These are phyloP conservation scores for Prochilodus magdalenae DNA, from an alignment of 2,113 vertebrate species.

Conservation along the genomic window DNA sequence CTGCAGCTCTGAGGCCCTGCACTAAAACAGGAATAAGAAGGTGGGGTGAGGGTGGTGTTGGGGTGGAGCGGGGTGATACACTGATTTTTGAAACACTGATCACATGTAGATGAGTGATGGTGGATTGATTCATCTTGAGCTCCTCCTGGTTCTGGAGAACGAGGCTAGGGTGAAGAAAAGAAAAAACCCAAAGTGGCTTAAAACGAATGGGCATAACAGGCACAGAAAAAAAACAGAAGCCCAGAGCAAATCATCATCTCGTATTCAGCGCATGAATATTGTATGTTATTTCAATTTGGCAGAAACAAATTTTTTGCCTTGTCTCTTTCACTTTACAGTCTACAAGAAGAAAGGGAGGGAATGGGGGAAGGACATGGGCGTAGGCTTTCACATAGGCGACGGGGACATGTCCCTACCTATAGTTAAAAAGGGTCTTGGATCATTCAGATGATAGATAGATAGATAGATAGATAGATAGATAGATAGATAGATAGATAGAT, in stretches of 20 bases:
- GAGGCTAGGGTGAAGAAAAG: not conserved
- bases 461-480: too few relatives aligned
- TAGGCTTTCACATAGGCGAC: too few relatives aligned
- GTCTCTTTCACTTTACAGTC: not conserved
- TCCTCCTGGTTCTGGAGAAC: not conserved
- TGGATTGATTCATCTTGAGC: slow-evolving; percentile 3
- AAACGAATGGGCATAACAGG: not conserved
- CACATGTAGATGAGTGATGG: slow-evolving; percentile 11
- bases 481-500: too few relatives aligned
- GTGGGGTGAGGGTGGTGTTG: slow-evolving; percentile 54
- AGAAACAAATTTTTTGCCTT: too few relatives aligned
- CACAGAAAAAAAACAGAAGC: too few relatives aligned
- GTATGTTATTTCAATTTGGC: not conserved
- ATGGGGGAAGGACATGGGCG: too few relatives aligned
- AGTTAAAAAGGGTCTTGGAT: too few relatives aligned
- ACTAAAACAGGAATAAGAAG: slow-evolving; percentile 57
- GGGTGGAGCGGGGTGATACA: slow-evolving; percentile 53
- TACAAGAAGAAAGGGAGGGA: too few relatives aligned
- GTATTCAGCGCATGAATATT: not conserved
- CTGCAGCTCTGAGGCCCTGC: slow-evolving; percentile 72
- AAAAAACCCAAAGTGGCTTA: not conserved
- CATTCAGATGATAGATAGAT: too few relatives aligned
- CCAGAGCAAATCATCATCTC: not conserved
- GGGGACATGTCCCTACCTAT: too few relatives aligned
- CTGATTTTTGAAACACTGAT: slow-evolving; percentile 73